Evolutionary conservation across 2,888 invertebrate species (phyloP), one percentile per base, ranked within the genome.

Genomic region (Agriotes lineatus): DNA sequence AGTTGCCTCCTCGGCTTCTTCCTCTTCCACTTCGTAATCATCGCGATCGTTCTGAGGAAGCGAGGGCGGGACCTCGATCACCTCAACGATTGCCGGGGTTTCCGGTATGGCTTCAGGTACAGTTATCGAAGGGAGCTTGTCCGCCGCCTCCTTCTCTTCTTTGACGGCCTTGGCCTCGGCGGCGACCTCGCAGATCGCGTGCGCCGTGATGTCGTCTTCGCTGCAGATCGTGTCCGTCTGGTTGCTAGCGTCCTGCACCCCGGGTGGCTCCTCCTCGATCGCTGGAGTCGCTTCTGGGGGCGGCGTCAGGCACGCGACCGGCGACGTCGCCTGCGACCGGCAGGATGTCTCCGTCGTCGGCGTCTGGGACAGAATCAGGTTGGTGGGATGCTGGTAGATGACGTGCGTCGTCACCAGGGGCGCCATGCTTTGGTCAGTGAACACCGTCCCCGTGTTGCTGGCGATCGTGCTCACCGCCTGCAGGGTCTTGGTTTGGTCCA

Each of bases 211-310:
- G 65, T 87, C 92, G 72, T 92, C 91, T 62, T 92, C 92, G 75
- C 91, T 91, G 76, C 89, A 88, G 1, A 87, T 84, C 16, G 92
- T 90, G 77, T 94, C 94, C 0, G 94, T 94, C 84, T 95, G 94
- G 79, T 94, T 94, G 58, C 93, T 93, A 0, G 94, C 94, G 78
- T 94, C 94, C 80, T 89, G 93, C n/a, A 92, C 93, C 69, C 89
- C 89, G 0, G 88, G 85, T 1, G 85, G 85, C 67, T 86, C 86
- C 66, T 88, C 87, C 12, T 87, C 85, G 18, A 67, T 61, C 2
- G 69, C 19, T 18, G 69, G 54, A 10, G 69, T 69, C 6, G 63
- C 67, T 74, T 88, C 88, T 0, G 88, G 89, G 0, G 91, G 91
- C 0, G 91, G 91, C 16, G 90, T 85, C 66, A 90, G 88, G 68